Conservation (phyloP, 2,888 invertebrate genomes). For the Lithophane socia region DNA sequence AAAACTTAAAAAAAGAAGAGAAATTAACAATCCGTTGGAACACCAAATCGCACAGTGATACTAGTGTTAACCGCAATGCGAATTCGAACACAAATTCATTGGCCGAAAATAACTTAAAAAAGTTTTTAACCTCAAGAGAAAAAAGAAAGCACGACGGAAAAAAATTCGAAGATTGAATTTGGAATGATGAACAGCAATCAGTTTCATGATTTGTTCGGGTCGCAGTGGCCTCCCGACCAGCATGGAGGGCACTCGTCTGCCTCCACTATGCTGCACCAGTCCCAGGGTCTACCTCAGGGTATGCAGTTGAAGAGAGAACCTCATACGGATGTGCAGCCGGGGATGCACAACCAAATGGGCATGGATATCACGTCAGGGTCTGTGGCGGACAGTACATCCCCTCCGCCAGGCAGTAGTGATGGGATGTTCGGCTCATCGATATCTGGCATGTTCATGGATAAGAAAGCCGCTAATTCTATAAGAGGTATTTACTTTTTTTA, state of each 20-base stretch:
- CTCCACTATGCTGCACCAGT: constrained; percentile 86
- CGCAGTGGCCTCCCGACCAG: constrained; percentile 89
- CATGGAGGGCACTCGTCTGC: constrained; percentile 87
- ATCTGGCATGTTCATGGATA: constrained; percentile 89
- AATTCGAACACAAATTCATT: constrained; percentile 81
- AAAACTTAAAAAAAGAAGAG: constrained; percentile 68
- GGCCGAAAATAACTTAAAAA: constrained; percentile 81
- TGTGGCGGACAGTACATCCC: constrained; percentile 91
- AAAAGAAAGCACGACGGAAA: constrained; percentile 60
- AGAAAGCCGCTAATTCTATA: constrained; percentile 92
- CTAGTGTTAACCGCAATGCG: constrained; percentile 83
- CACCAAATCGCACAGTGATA: constrained; percentile 79
- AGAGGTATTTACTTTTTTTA: constrained; percentile 88
- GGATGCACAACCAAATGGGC: constrained; percentile 84
- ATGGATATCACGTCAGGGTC: constrained; percentile 84
- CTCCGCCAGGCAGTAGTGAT: constrained; percentile 88
- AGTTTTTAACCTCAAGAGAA: constrained; percentile 43
- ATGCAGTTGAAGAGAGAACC: constrained; percentile 86
- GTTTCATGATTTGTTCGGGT: constrained; percentile 88
- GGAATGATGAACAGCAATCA: constrained; percentile 86
- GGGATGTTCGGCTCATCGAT: constrained; percentile 87
- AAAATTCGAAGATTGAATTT: constrained; percentile 69
- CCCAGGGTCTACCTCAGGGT: constrained; percentile 76
- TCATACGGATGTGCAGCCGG: constrained; percentile 78
- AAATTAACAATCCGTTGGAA: constrained; percentile 67